These are phyloP conservation scores for Argyresthia goedartella DNA, from an alignment of 2,888 invertebrate species.

Conservation along the genomic window DNA sequence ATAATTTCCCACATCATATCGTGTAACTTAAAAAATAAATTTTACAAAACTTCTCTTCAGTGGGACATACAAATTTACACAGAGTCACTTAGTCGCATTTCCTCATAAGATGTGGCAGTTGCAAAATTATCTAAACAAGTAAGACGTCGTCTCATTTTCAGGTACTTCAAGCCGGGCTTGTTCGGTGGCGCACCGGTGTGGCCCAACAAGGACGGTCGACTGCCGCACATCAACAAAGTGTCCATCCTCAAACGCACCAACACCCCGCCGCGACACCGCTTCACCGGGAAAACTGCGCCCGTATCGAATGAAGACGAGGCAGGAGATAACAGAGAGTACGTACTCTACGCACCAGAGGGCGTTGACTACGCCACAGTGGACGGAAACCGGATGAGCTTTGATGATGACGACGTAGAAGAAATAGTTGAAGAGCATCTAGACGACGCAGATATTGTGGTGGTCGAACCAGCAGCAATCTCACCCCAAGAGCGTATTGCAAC, in stretches of 20 bases:
- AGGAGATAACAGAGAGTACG: constrained; percentile 71
- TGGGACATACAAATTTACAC: too few species aligned
- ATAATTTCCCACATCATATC: too few species aligned
- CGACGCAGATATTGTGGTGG: constrained; percentile 74
- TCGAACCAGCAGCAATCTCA: constrained; percentile 71
- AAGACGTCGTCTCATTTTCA: too few species aligned
- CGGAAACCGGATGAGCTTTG: constrained; percentile 41
- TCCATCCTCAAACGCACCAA: constrained; percentile 71
- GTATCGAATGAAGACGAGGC: constrained; percentile 2
- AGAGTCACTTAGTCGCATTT: too few species aligned
- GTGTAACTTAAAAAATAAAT: too few species aligned
- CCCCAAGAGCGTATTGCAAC: constrained; percentile 75
- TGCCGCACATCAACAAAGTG: constrained; percentile 59
- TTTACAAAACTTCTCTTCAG: too few species aligned
- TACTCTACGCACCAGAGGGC: constrained; percentile 74
- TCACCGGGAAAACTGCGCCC: constrained; percentile 37
- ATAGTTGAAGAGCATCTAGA: constrained; percentile 48
- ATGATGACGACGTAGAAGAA: constrained; percentile 46
- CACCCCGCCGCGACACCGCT: constrained; percentile 73
- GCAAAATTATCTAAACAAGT: too few species aligned
- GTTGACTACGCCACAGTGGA: constrained; percentile 72
- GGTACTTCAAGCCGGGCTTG: constrained; percentile 73
- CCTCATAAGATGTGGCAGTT: too few species aligned
- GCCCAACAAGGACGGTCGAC: constrained; percentile 52
- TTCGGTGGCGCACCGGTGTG: constrained; percentile 78